Evolutionary conservation across 2,113 vertebrate genomes (phyloP).

Genomic region (Nestor notabilis): DNA sequence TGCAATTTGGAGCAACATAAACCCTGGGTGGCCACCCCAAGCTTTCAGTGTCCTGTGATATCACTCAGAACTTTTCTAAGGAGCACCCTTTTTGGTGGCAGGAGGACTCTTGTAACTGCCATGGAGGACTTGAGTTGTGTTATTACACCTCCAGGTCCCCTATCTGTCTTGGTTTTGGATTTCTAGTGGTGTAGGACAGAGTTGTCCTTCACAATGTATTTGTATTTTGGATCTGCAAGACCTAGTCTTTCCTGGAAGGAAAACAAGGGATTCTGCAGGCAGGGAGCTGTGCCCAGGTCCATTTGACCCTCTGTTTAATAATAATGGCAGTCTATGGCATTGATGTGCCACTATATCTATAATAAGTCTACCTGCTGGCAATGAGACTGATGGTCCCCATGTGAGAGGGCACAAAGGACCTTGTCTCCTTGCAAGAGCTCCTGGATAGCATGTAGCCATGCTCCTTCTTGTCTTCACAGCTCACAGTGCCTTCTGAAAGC

Average conservation of each 20-base stretch:
- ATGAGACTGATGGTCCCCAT: background rate
- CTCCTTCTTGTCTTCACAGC: background rate
- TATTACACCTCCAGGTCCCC: background rate
- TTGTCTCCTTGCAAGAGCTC: background rate
- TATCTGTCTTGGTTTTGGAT: background rate
- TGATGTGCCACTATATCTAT: background rate
- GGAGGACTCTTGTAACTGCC: background rate
- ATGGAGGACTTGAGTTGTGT: background rate
- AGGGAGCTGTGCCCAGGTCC: background rate
- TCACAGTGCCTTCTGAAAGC: background rate
- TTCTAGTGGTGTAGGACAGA: background rate
- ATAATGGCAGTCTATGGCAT: background rate
- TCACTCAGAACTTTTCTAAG: background rate
- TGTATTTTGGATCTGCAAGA: background rate
- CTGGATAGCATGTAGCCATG: accelerated
- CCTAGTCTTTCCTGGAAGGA: background rate
- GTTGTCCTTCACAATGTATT: background rate
- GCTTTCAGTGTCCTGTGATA: background rate
- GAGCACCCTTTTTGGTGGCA: background rate
- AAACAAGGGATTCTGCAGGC: background rate
- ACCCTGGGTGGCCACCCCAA: background rate
- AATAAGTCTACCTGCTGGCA: background rate
- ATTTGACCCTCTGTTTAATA: background rate
- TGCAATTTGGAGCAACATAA: background rate
- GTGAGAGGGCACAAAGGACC: background rate